Evolutionary conservation across 2,113 vertebrate species (phyloP).

Genomic region (Psilopogon haemacephalus): DNA sequence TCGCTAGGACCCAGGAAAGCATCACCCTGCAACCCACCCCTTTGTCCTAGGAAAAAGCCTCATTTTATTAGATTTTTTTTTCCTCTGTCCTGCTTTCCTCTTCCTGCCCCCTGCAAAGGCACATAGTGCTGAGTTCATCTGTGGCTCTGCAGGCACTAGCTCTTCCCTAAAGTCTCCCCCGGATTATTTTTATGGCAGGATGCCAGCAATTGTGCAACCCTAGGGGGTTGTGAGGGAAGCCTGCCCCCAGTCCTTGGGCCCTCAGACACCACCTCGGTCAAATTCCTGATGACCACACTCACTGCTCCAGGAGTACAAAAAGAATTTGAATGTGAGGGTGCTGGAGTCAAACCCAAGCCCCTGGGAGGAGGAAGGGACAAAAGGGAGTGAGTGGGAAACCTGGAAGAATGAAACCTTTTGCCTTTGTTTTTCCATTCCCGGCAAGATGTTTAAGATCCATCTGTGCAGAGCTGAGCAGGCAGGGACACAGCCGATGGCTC

Average conservation of each 20-base stretch:
- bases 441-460: not conserved
- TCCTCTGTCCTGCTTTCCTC: not conserved
- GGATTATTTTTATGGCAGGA: not conserved
- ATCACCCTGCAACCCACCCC: rapidly evolving
- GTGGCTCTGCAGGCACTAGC: not conserved
- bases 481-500: not conserved
- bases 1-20: not conserved
- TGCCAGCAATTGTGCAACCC: not conserved
- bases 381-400: not conserved
- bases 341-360: not conserved
- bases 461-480: not conserved
- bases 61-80: not conserved
- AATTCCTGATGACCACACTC: not conserved
- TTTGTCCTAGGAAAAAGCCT: not conserved
- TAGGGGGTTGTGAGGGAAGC: not conserved
- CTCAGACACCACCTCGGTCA: not conserved
- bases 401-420: not conserved
- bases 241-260: not conserved
- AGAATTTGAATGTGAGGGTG: not conserved
- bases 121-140: rapidly evolving
- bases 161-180: not conserved
- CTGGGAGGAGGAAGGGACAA: not conserved
- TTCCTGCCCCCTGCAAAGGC: not conserved
- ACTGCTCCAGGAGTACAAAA: not conserved
- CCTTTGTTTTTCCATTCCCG: not conserved